These are phyloP conservation scores for Apostichopus parvimensis DNA, from an alignment of 35 echinoderm and acorn worm species.

Conservation along the genomic window DNA sequence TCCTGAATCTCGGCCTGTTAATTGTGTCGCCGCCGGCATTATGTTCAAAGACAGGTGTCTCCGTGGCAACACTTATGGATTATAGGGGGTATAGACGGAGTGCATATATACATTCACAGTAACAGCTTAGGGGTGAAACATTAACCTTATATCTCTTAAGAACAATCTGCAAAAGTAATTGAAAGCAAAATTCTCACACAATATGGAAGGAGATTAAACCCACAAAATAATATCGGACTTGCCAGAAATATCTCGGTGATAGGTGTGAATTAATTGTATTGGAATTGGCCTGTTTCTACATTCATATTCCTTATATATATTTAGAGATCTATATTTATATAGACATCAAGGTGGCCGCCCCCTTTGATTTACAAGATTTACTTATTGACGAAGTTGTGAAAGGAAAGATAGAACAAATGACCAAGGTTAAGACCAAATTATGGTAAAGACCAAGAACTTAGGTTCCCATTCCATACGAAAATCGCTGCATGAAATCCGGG, in stretches of 20 bases:
- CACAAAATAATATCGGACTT: neutral
- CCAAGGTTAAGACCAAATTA: too few relatives aligned
- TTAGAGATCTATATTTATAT: too few relatives aligned
- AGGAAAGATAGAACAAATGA: too few relatives aligned
- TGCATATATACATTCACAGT: neutral
- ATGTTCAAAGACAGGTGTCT: conserved; percentile 35
- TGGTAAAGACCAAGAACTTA: too few relatives aligned
- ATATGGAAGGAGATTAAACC: neutral
- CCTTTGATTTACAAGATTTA: too few relatives aligned
- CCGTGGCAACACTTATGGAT: neutral
- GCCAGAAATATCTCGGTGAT: neutral
- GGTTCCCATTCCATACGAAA: too few relatives aligned
- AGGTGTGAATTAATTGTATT: neutral
- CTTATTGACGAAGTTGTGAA: too few relatives aligned
- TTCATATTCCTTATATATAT: too few relatives aligned
- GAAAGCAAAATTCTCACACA: neutral
- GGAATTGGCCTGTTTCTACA: neutral
- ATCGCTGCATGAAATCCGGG: too few relatives aligned
- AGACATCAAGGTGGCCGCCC: too few relatives aligned
- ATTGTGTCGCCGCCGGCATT: conserved; percentile 36
- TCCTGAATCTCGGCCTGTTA: neutral
- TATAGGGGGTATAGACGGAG: neutral
- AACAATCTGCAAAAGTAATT: neutral
- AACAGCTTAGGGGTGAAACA: neutral
- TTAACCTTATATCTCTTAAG: neutral